A percentile compares a stretch with the other conserved stretches of the same genome.
Evolutionary conservation across 2,888 invertebrate genomes (phyloP).

Genomic region (Eueremaeus valkanovi): DNA sequence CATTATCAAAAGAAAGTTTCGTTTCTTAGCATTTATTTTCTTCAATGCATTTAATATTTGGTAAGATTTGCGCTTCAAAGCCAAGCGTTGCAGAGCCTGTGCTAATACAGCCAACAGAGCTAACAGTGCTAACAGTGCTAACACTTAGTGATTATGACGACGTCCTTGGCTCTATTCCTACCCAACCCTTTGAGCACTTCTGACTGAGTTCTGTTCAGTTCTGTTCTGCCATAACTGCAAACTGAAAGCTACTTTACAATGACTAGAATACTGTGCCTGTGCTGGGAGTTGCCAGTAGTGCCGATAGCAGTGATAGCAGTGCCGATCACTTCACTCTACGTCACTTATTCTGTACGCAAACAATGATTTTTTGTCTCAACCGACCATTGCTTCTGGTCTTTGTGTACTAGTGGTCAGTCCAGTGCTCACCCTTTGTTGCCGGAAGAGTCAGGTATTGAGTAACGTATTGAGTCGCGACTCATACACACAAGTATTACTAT

Average conservation of each 20-base stretch:
- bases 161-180: slow-evolving; percentile 33
- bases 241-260: neutral
- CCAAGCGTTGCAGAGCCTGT: neutral
- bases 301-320: neutral
- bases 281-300: slow-evolving; percentile 23
- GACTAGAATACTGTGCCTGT: slow-evolving; percentile 14
- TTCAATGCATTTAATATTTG: neutral
- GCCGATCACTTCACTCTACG: slow-evolving; percentile 16
- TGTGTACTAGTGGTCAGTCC: slow-evolving; percentile 1
- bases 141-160: slow-evolving; percentile 30
- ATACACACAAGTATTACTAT: neutral
- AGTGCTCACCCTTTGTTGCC: neutral
- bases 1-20: too few species aligned
- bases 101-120: slow-evolving; percentile 1
- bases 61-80: neutral
- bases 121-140: slow-evolving; percentile 6
- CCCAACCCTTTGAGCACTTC: slow-evolving; percentile 33
- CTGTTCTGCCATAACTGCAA: slow-evolving; percentile 11
- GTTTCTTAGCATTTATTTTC: slow-evolving; percentile 27
- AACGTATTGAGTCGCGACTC: neutral
- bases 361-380: neutral
- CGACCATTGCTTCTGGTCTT: neutral
- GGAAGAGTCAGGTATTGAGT: slow-evolving; percentile 27
- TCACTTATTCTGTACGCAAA: neutral
- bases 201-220: neutral